A percentile compares a stretch with the other conserved stretches of the same genome.
phyloP scores from a whole-genome alignment of 2,888 invertebrate species.

The Carcina quercana region DNA sequence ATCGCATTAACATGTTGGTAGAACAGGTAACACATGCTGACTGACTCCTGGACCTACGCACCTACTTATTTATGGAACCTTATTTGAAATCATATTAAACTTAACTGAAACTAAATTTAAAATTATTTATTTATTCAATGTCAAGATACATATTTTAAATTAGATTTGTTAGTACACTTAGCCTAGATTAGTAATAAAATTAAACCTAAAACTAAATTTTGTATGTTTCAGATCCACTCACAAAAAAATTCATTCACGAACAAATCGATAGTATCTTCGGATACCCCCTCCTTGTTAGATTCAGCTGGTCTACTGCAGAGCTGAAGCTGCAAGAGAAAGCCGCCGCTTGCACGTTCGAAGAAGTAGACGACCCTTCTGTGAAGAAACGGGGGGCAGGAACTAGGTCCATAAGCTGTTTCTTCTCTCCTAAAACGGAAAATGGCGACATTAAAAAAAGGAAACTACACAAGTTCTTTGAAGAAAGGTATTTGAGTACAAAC shows the following conservation, averaged over 20 bases:
- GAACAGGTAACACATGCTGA: neutral
- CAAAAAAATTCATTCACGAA: conserved; percentile 90
- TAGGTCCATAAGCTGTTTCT: conserved; percentile 78
- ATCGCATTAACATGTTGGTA: too few relatives aligned
- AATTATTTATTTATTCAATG: too few relatives aligned
- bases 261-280: conserved; percentile 94
- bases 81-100: neutral
- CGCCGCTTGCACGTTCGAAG: conserved; percentile 82
- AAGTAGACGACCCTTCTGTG: conserved; percentile 68
- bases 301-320: conserved; percentile 98
- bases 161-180: too few relatives aligned
- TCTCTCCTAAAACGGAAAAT: conserved; percentile 41
- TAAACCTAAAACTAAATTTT: neutral
- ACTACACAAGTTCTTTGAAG: conserved; percentile 79
- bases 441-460: conserved; percentile 56
- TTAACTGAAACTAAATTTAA: neutral
- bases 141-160: too few relatives aligned
- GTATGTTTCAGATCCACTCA: conserved; percentile 89
- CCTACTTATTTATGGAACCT: too few relatives aligned
- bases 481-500: conserved; percentile 74
- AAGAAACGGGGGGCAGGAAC: conserved; percentile 44
- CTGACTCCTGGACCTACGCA: neutral
- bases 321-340: conserved; percentile 85
- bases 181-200: too few relatives aligned
- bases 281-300: conserved; percentile 93